These are phyloP conservation scores for Latrodectus geometricus DNA, from an alignment of 1,140 invertebrate genomes.

Conservation along the genomic window DNA sequence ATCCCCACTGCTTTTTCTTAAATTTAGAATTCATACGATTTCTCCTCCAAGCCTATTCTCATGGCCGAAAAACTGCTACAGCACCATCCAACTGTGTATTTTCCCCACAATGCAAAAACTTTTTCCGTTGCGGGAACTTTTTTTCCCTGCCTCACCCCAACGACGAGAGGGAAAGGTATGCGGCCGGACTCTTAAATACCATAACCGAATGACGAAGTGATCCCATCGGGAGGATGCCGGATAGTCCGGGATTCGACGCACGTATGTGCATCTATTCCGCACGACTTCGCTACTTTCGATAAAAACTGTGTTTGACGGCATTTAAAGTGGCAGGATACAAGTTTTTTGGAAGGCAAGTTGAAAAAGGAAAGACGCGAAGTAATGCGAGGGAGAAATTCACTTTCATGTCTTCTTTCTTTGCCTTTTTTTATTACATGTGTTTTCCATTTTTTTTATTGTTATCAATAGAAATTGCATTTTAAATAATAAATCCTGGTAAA, in stretches of 20 bases:
- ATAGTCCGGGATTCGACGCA: constrained; percentile 45
- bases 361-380: background rate
- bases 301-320: constrained; percentile 60
- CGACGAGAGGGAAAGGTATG: constrained; percentile 1
- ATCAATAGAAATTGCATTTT: too few relatives aligned
- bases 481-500: too few relatives aligned
- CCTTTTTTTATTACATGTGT: background rate
- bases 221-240: constrained; percentile 41
- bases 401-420: background rate
- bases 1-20: background rate
- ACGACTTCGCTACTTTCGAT: constrained; percentile 28
- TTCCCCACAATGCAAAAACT: background rate
- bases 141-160: background rate
- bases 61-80: background rate
- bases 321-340: constrained; percentile 53
- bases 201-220: constrained; percentile 27
- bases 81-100: background rate
- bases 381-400: background rate
- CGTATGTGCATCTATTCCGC: constrained; percentile 39
- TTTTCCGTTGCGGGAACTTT: background rate
- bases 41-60: background rate
- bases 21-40: background rate
- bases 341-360: constrained; percentile 6
- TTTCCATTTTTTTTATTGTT: background rate
- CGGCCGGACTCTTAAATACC: constrained; percentile 50